Percentiles rank a stretch among this genome's conserved stretches.
Evolutionary conservation across 1,140 invertebrate genomes (phyloP).

Genomic region (Spodoptera litura): DNA sequence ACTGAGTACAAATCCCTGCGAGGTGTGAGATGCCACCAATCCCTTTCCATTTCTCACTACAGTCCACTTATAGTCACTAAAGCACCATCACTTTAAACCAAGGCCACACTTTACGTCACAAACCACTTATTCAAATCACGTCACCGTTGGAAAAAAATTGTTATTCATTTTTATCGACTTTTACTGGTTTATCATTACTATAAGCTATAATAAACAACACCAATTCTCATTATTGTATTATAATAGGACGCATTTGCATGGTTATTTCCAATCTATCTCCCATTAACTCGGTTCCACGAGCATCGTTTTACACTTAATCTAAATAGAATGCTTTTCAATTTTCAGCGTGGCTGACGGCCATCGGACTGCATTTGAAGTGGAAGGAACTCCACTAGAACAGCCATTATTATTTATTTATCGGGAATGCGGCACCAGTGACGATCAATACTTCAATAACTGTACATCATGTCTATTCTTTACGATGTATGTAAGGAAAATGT

Average conservation of each 20-base stretch:
- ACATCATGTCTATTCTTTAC: slow-evolving; percentile 13
- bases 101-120: slow-evolving; percentile 25
- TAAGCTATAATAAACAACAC: background rate
- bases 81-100: slow-evolving; percentile 1
- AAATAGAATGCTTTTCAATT: slow-evolving; percentile 42
- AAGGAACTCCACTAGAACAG: slow-evolving; percentile 15
- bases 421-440: slow-evolving; percentile 10
- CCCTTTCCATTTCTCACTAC: slow-evolving; percentile 78
- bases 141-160: slow-evolving; percentile 1
- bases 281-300: background rate
- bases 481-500: background rate
- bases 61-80: background rate
- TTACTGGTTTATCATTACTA: background rate
- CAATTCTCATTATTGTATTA: too few relatives aligned
- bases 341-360: slow-evolving; percentile 23
- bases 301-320: slow-evolving; percentile 25
- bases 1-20: slow-evolving; percentile 80
- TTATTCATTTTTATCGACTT: slow-evolving; percentile 1
- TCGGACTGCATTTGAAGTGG: slow-evolving; percentile 8
- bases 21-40: slow-evolving; percentile 89
- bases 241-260: too few relatives aligned
- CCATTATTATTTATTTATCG: slow-evolving; percentile 42
- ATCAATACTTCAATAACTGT: slow-evolving; percentile 22
- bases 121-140: slow-evolving; percentile 8
- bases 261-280: background rate